phyloP scores from a whole-genome alignment of 2,797 vertebrate genomes.

The Leptodactylus fallax region DNA sequence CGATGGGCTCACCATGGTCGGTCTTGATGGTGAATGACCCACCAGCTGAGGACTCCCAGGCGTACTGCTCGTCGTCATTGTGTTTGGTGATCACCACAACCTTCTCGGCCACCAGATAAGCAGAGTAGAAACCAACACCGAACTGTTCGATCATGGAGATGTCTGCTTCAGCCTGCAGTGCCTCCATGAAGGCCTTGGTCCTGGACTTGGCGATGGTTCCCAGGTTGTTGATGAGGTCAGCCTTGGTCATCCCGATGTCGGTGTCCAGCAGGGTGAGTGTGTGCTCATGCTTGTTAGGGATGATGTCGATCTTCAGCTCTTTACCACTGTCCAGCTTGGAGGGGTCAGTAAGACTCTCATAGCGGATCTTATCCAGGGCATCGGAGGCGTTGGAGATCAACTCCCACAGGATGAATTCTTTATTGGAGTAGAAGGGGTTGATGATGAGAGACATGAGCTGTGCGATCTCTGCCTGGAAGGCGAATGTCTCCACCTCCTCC shows the following conservation, averaged over 20 bases:
- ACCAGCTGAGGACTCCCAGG: conserved; percentile 94
- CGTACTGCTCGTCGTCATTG: conserved; percentile 93
- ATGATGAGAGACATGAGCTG: conserved; percentile 97
- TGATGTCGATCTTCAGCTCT: conserved; percentile 91
- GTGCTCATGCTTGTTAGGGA: conserved; percentile 84
- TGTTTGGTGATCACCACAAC: conserved; percentile 90
- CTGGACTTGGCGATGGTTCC: conserved; percentile 95
- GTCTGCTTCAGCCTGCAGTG: conserved; percentile 93
- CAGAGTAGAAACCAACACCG: conserved; percentile 95
- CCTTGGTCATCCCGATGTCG: conserved; percentile 95
- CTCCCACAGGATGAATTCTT: conserved; percentile 93
- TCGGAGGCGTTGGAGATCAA: conserved; percentile 93
- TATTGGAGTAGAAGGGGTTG: conserved; percentile 96
- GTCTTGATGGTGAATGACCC: conserved; percentile 91
- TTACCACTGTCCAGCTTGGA: conserved; percentile 89
- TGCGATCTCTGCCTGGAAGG: conserved; percentile 98
- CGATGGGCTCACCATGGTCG: conserved; percentile 88
- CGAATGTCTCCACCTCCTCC: conserved; percentile 92
- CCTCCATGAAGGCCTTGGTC: conserved; percentile 96
- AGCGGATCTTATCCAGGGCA: conserved; percentile 93
- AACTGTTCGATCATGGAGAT: conserved; percentile 97
- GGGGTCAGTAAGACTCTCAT: conserved; percentile 91
- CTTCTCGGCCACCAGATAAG: conserved; percentile 90
- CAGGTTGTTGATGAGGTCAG: conserved; percentile 92
- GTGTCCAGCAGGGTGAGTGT: conserved; percentile 88